These are phyloP conservation scores for Yponomeuta cagnagella DNA, from an alignment of 2,888 invertebrate species.

Conservation along the genomic window DNA sequence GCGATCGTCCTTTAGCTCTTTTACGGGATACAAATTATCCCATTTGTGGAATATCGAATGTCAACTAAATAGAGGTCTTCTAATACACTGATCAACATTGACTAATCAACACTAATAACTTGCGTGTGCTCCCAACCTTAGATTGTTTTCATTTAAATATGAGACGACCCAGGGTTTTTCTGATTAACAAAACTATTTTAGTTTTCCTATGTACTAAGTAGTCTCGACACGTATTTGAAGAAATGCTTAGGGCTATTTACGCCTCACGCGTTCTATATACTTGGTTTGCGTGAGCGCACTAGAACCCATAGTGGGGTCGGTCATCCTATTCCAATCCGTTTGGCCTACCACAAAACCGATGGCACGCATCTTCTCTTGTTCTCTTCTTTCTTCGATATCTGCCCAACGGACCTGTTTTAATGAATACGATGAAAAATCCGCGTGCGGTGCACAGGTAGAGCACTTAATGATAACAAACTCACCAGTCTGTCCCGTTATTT, in stretches of 20 bases:
- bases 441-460: slow-evolving; percentile 18
- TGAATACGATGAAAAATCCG: slow-evolving; percentile 54
- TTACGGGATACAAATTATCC: too few relatives aligned
- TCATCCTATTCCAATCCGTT: slow-evolving; percentile 97
- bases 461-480: slow-evolving; percentile 28
- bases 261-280: slow-evolving; percentile 83
- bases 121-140: neutral
- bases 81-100: neutral
- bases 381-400: slow-evolving; percentile 94
- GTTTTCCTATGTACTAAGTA: neutral
- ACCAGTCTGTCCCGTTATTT: slow-evolving; percentile 20
- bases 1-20: too few relatives aligned
- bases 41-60: too few relatives aligned
- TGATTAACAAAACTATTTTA: neutral
- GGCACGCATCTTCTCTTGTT: slow-evolving; percentile 94
- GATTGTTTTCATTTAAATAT: neutral
- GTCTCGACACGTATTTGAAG: neutral
- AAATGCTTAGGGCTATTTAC: slow-evolving; percentile 19
- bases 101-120: neutral
- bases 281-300: slow-evolving; percentile 95
- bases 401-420: slow-evolving; percentile 96
- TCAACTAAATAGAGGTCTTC: too few relatives aligned
- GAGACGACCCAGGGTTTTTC: neutral
- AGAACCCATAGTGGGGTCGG: slow-evolving; percentile 92
- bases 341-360: slow-evolving; percentile 98